Conservation (phyloP, 2,113 vertebrate genomes). For the Taxidea taxus region DNA sequence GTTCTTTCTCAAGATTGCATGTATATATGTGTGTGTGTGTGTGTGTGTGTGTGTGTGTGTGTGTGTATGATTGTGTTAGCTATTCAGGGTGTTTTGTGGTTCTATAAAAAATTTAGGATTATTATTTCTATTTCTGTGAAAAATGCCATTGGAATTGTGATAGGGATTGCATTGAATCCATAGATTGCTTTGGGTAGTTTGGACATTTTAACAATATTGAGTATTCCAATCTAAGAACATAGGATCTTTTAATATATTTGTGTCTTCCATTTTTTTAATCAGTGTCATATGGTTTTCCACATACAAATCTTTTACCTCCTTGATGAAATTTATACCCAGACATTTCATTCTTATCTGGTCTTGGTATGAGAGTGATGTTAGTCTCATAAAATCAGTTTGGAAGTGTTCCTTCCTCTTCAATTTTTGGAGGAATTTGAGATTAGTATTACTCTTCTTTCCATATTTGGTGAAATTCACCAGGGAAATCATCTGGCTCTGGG, state of each 20-base stretch:
- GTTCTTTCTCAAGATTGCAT: not conserved
- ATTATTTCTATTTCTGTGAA: not conserved
- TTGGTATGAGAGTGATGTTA: not conserved
- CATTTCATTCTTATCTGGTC: not conserved
- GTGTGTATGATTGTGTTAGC: not conserved
- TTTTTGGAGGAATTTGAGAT: not conserved
- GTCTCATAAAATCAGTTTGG: not conserved
- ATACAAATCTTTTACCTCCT: not conserved
- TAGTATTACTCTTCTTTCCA: not conserved
- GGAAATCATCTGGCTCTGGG: not conserved
- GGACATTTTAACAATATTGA: not conserved
- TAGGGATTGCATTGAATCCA: not conserved
- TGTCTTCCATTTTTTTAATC: not conserved
- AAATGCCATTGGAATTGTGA: not conserved
- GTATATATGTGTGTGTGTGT: too few relatives aligned
- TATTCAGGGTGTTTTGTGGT: not conserved
- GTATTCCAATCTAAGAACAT: not conserved
- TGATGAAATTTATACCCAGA: not conserved
- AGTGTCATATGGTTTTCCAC: not conserved
- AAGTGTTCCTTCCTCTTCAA: not conserved
- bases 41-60: too few relatives aligned
- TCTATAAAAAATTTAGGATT: not conserved
- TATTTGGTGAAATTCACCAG: not conserved
- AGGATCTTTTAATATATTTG: not conserved
- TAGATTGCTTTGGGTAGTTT: not conserved